Conservation (phyloP, 1,140 invertebrate species). For the Diorhabda carinulata region DNA sequence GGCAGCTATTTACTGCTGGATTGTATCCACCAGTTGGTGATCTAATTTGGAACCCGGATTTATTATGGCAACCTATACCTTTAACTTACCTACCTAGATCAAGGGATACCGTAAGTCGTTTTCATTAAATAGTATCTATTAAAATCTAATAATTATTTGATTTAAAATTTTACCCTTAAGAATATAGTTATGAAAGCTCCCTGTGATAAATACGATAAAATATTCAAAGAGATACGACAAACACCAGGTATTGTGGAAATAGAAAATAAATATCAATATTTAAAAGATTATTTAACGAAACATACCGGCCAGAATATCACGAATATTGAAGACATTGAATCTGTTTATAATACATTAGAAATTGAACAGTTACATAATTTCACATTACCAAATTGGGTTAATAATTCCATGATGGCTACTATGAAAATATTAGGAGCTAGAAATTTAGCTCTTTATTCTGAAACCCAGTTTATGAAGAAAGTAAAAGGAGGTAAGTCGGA, state of each 20-base stretch:
- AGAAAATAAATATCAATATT: conserved; percentile 54
- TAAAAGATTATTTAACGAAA: conserved; percentile 62
- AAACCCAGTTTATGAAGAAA: conserved; percentile 65
- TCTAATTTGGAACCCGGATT: conserved; percentile 66
- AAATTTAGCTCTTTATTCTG: conserved; percentile 67
- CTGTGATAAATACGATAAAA: conserved; percentile 60
- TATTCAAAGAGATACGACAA: conserved; percentile 53
- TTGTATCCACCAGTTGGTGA: conserved; percentile 70
- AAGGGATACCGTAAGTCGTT: conserved; percentile 35
- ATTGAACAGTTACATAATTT: conserved; percentile 65
- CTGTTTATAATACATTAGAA: conserved; percentile 68
- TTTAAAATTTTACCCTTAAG: conserved; percentile 43
- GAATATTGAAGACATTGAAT: conserved; percentile 65
- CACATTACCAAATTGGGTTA: conserved; percentile 67
- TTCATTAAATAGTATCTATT: too few species aligned
- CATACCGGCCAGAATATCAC: conserved; percentile 64
- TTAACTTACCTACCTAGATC: conserved; percentile 66
- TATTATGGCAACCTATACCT: conserved; percentile 85
- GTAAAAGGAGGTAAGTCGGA: conserved; percentile 64
- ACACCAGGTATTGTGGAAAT: conserved; percentile 54
- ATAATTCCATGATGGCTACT: conserved; percentile 63
- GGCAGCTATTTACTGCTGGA: conserved; percentile 74
- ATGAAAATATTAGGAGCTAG: conserved; percentile 63
- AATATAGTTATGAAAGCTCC: conserved; percentile 59
- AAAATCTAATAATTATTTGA: not conserved